Percentiles rank a stretch among this genome's conserved stretches.
These are phyloP conservation scores for Acipenser oxyrinchus DNA, from an alignment of 2,797 vertebrate genomes.

Conservation along the genomic window DNA sequence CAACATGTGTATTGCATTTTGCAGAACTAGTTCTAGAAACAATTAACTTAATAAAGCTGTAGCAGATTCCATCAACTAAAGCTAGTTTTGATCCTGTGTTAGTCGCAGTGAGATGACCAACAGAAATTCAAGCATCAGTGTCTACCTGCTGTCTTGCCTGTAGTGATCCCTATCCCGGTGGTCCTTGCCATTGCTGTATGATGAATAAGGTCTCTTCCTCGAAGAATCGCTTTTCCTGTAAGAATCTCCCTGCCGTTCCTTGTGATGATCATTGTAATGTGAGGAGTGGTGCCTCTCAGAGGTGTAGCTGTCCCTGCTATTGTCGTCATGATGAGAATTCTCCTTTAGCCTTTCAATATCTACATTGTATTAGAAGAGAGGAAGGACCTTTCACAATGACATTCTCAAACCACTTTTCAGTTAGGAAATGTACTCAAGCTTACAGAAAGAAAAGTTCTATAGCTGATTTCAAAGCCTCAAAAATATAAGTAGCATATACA, in stretches of 20 bases:
- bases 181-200: constrained; percentile 95
- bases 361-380: constrained; percentile 30
- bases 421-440: too few species aligned
- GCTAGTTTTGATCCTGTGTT: not conserved
- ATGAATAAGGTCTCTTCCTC: constrained; percentile 83
- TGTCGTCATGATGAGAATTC: constrained; percentile 85
- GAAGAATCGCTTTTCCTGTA: constrained; percentile 72
- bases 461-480: too few species aligned
- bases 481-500: too few species aligned
- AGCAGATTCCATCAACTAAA: not conserved
- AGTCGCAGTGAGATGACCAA: not conserved
- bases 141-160: constrained; percentile 51
- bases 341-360: constrained; percentile 87
- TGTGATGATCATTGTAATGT: constrained; percentile 74
- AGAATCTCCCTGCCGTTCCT: constrained; percentile 75
- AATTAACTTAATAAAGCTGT: not conserved
- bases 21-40: not conserved
- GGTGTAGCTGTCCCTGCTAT: constrained; percentile 92
- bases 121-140: not conserved
- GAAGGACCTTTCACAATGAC: not conserved
- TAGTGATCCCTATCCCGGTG: constrained; percentile 77
- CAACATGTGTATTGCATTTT: too few species aligned
- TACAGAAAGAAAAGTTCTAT: too few species aligned
- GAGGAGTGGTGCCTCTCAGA: constrained; percentile 79
- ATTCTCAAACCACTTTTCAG: not conserved